Percentiles rank a stretch among this genome's conserved stretches.
Conservation (phyloP, 1,140 invertebrate genomes). For the Euglossa dilemma region DNA sequence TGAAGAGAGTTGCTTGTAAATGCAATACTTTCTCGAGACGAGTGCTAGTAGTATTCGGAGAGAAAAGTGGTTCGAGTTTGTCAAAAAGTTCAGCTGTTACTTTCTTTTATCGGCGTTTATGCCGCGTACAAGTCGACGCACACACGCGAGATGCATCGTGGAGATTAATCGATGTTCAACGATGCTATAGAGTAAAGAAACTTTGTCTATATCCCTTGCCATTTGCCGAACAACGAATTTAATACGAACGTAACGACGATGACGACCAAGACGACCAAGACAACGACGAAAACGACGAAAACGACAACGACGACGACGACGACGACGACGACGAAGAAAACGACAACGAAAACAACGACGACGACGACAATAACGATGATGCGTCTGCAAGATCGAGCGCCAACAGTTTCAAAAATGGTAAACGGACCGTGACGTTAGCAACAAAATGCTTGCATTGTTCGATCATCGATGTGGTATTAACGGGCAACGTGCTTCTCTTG, state of each 20-base stretch:
- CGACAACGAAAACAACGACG: background rate
- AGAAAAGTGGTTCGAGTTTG: background rate
- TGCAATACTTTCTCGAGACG: constrained; percentile 11
- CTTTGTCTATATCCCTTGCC: background rate
- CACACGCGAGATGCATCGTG: constrained; percentile 1
- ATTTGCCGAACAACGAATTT: background rate
- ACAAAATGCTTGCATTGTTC: constrained; percentile 37
- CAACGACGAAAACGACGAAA: background rate
- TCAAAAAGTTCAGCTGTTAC: background rate
- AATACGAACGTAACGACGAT: constrained; percentile 11
- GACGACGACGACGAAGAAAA: background rate
- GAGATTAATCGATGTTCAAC: background rate
- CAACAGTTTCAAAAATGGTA: constrained; percentile 8
- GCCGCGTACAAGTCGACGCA: background rate
- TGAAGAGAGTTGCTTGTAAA: constrained; percentile 2
- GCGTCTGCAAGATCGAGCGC: constrained; percentile 31
- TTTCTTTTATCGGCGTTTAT: constrained; percentile 10
- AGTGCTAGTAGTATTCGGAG: background rate
- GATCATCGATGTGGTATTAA: background rate
- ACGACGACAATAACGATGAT: constrained; percentile 14
- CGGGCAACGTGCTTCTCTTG: background rate
- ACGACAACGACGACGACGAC: background rate
- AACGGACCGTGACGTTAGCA: constrained; percentile 44
- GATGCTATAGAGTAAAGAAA: background rate
- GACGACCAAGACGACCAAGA: background rate